phyloP scores from a whole-genome alignment of 2,888 invertebrate genomes.

The Loripinus fragilis region DNA sequence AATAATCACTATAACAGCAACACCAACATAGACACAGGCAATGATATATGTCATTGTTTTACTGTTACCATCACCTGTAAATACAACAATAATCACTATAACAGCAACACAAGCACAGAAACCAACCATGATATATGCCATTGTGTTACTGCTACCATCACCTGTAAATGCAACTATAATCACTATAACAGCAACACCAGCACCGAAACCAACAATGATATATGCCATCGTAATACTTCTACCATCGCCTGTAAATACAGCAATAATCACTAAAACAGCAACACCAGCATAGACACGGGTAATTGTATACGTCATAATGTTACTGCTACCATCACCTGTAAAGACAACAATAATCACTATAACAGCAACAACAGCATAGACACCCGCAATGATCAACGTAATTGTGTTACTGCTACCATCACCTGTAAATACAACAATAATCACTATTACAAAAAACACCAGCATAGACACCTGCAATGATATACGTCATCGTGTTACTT shows the following conservation, averaged over 20 bases:
- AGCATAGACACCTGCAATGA: slow-evolving; percentile 27
- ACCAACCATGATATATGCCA: slow-evolving; percentile 16
- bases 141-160: background rate
- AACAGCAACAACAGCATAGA: too few species aligned
- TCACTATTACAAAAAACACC: slow-evolving; percentile 20
- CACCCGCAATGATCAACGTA: too few species aligned
- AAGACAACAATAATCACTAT: too few species aligned
- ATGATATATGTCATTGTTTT: too few species aligned
- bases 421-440: background rate
- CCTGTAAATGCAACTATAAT: background rate
- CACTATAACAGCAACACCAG: slow-evolving; percentile 20
- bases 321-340: background rate
- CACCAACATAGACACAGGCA: too few species aligned
- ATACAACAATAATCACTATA: background rate
- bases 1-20: too few species aligned
- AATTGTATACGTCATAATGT: slow-evolving; percentile 1
- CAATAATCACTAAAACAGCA: background rate
- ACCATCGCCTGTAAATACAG: background rate
- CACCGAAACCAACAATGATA: slow-evolving; percentile 24
- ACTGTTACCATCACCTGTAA: too few species aligned
- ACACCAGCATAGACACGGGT: slow-evolving; percentile 27
- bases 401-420: too few species aligned
- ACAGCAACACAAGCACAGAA: slow-evolving; percentile 22
- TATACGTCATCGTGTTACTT: background rate
- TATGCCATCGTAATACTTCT: background rate